Evolutionary conservation across 1,140 invertebrate genomes (phyloP).

Genomic region (Drosophila sucinea): DNA sequence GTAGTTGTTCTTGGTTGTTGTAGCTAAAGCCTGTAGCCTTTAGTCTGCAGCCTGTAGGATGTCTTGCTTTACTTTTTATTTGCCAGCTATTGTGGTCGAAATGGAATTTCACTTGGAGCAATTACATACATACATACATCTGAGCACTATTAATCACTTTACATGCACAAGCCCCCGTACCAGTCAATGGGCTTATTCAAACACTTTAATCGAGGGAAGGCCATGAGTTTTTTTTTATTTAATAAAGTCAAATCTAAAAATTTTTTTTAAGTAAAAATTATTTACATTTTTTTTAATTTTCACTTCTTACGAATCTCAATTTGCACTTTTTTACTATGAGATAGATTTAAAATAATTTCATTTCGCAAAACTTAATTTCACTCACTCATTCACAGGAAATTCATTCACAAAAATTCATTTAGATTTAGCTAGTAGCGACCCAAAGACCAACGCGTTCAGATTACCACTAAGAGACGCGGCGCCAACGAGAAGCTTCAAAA

Average conservation of each 20-base stretch:
- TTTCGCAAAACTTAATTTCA: conserved; percentile 32
- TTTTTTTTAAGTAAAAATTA: neutral
- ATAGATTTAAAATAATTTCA: conserved; percentile 19
- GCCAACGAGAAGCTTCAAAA: conserved; percentile 41
- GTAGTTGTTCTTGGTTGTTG: conserved; percentile 36
- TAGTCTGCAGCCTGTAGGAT: conserved; percentile 17
- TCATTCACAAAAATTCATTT: conserved; percentile 54
- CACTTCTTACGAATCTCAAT: neutral
- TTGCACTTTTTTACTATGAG: conserved; percentile 19
- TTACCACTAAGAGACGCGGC: conserved; percentile 55
- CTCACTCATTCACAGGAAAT: conserved; percentile 44
- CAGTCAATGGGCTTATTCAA: neutral
- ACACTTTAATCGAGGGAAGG: neutral
- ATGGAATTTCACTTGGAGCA: conserved; percentile 69
- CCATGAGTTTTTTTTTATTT: neutral
- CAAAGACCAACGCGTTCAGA: conserved; percentile 56
- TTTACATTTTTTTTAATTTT: neutral
- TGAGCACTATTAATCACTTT: conserved; percentile 63
- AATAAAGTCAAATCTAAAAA: neutral
- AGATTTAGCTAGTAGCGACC: conserved; percentile 50
- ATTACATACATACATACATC: conserved; percentile 64
- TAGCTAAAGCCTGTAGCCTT: neutral
- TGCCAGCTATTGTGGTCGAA: conserved; percentile 56
- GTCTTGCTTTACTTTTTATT: conserved; percentile 51
- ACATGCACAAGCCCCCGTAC: conserved; percentile 23